Evolutionary conservation across 2,113 vertebrate genomes (phyloP), one percentile per base, ranked within the genome.

Genomic region (Petaurus breviceps): DNA sequence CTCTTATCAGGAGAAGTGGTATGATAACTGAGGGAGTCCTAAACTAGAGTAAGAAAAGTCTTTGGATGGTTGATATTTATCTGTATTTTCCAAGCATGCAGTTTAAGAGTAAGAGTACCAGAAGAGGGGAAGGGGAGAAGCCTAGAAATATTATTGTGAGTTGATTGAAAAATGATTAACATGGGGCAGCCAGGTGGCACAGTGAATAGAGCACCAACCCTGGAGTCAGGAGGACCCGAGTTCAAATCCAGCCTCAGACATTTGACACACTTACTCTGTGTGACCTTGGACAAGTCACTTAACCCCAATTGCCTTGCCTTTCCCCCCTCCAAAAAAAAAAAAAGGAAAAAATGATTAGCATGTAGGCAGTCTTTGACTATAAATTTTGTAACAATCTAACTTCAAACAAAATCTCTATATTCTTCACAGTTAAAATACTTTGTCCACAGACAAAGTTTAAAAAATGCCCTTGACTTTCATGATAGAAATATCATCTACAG

Each of bases 1-100:
- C 91, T 95, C 94, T 95, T 91, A 50, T 53, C 47, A 95, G 47
- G 77, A 96, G 96, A 97, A 95, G 96, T 94, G 16, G 47, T 94
- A 90, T 25, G 92, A 37, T 0, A 94, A 89, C 89, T 91, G 93
- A 96, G 9, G 92, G 50, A 97, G 89, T 92, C 68, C 68, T 77
- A 94, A 46, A 94, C 92, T 93, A 95, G 47, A 96, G 84, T 94
- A 95, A 91, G 90, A 94, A 0, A 95, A 84, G 92, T 57, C 46
- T 22, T 43, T 77, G 24, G 23, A 23, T 95, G 93, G 25, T 51
- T 94, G 92, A 23, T 93, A 93, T 91, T 77, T 84, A 84, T 84
- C 16, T n/a, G 16, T 43, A 43, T 84, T 84, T 37, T 84, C 19
- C n/a, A 43, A 43, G 1, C n/a, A 43, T 43, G n/a, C 68, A 84